A percentile compares a stretch with the other conserved stretches of the same genome.
These are phyloP conservation scores for Smittia aterrima DNA, from an alignment of 2,888 invertebrate species.

Conservation along the genomic window DNA sequence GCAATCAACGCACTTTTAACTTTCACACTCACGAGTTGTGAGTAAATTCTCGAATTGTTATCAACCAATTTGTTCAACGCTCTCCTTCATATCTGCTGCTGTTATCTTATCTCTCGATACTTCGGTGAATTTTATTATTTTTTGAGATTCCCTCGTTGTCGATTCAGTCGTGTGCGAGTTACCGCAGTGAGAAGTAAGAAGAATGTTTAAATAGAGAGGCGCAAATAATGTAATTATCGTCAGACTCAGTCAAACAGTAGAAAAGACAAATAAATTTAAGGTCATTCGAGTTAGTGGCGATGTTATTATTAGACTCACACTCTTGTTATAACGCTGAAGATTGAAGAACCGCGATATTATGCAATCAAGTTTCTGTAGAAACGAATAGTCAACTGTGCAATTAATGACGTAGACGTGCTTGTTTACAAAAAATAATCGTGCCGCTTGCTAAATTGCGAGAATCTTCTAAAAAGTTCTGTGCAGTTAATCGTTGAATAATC, in stretches of 20 bases:
- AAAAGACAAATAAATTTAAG: background rate
- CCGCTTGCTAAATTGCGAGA: no score
- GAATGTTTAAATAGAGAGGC: background rate
- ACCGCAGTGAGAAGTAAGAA: background rate
- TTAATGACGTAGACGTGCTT: no score
- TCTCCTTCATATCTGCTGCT: background rate
- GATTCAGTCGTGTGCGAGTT: background rate
- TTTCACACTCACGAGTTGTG: background rate
- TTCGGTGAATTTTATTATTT: conserved; percentile 7
- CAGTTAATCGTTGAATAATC: no score
- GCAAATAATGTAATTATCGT: background rate
- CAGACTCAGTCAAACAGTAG: background rate
- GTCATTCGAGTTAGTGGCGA: no score
- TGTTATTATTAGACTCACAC: no score
- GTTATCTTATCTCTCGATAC: conserved; percentile 1
- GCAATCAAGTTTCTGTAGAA: no score
- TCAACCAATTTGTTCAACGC: background rate
- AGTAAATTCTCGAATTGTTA: background rate
- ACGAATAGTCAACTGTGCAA: no score
- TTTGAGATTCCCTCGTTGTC: background rate
- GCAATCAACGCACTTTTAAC: background rate
- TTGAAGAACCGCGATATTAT: no score
- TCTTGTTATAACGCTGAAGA: no score
- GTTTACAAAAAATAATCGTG: no score
- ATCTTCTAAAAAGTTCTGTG: no score